Evolutionary conservation across 2,113 vertebrate genomes (phyloP), one percentile per base, ranked within the genome.

Genomic region (Axis porcinus): DNA sequence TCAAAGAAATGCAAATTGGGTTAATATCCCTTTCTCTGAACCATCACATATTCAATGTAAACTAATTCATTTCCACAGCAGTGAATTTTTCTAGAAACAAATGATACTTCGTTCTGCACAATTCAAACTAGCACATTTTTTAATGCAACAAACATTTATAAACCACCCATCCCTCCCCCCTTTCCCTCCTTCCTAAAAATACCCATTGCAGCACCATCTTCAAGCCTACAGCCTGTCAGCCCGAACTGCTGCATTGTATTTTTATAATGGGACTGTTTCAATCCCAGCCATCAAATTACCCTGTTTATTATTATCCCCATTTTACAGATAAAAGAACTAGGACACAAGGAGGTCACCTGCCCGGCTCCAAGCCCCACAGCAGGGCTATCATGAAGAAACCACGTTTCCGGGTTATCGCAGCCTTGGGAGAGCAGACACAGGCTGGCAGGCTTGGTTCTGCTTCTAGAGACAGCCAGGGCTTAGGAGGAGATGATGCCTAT

Each of bases 61-160:
- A 98, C 88, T 93, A 98, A 99, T 98, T 98, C 28, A 98, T 99
- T 99, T 98, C 94, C 96, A 97, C 97, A 97, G 96, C 97, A 98
- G 94, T 96, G 50, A 96, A 91, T 98, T 98, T 98, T 98, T 97
- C 82, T 97, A 98, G 98, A 98, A 97, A 98, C 95, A 98, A 99
- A 98, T 97, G 87, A 58, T 98, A 98, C 98, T 98, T 64, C 67
- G 25, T 98, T 98, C 88, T 82, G 97, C 87, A 97, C 95, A 98
- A 98, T 98, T 98, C 92, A 98, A 98, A 98, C 36, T 7, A 98
- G 98, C 97, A 43, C 91, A 94, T 97, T 95, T 98, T 97, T 64
- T 12, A 45, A 96, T 96, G 97, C 86, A 90, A 96, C 60, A 98
- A 98, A 94, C 47, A 97, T 97, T 98, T 98, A 97, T 98, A 98